A percentile compares a stretch with the other conserved stretches of the same genome.
Conservation (phyloP, 2,113 vertebrate species). For the Penelope pileata region DNA sequence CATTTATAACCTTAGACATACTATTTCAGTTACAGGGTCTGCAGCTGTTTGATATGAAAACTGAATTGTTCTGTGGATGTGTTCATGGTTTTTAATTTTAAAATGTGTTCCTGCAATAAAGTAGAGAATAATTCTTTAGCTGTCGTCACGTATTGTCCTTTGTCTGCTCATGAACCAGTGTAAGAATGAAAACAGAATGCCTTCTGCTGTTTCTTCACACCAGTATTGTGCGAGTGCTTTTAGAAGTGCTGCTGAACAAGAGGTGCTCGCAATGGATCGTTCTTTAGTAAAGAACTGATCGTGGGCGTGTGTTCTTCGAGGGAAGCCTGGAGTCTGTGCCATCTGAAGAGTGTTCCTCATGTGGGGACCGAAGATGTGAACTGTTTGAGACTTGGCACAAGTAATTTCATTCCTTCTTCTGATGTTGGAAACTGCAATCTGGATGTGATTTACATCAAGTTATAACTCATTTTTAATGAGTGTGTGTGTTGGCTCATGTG, state of each 20-base stretch:
- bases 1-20: conserved; percentile 95
- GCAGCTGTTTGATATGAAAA: conserved; percentile 92
- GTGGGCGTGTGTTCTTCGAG: conserved; percentile 44
- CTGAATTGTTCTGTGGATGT: conserved; percentile 87
- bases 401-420: conserved; percentile 53
- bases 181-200: conserved; percentile 65
- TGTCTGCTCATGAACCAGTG: conserved; percentile 58
- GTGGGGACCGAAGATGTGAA: conserved; percentile 16
- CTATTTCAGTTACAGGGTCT: conserved; percentile 93
- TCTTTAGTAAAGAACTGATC: conserved; percentile 69
- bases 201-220: conserved; percentile 53
- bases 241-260: conserved; percentile 59
- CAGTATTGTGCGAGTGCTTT: conserved; percentile 31
- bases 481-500: neutral
- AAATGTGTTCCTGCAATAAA: conserved; percentile 79
- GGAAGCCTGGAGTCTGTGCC: conserved; percentile 13
- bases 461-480: conserved; percentile 58
- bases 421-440: conserved; percentile 53
- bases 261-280: conserved; percentile 43
- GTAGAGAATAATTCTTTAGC: conserved; percentile 74
- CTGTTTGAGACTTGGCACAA: conserved; percentile 48
- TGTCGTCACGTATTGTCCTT: conserved; percentile 65
- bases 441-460: conserved; percentile 55
- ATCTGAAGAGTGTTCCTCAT: conserved; percentile 38
- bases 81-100: conserved; percentile 85